These are phyloP conservation scores for Hirudo medicinalis DNA, from an alignment of 1,140 invertebrate species.

Conservation along the genomic window DNA sequence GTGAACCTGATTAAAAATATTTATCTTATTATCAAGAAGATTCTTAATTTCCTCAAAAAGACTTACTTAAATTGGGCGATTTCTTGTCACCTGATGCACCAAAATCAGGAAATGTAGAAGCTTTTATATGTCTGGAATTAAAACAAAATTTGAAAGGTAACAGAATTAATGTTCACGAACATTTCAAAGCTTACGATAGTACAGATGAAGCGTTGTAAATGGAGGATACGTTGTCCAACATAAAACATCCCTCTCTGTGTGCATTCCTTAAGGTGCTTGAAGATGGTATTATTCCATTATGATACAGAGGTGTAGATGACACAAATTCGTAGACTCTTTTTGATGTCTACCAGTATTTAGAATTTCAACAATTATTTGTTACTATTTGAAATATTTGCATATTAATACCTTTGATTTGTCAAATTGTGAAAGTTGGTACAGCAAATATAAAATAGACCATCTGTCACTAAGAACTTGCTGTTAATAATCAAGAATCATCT, in stretches of 20 bases:
- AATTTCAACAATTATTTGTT: neutral
- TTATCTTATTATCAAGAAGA: neutral
- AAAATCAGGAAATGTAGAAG: too few species aligned
- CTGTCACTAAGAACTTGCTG: conserved; percentile 28
- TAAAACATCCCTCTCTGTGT: too few species aligned
- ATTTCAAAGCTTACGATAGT: too few species aligned
- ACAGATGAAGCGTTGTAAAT: too few species aligned
- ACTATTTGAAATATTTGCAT: neutral
- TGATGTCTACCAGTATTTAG: neutral
- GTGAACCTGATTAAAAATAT: neutral
- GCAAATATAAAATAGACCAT: conserved; percentile 31
- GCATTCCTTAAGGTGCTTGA: too few species aligned
- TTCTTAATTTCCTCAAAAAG: neutral
- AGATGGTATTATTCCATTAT: conserved; percentile 1
- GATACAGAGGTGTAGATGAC: conserved; percentile 3
- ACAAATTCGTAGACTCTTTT: neutral
- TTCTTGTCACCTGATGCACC: too few species aligned
- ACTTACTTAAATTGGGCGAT: too few species aligned
- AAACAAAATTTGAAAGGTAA: too few species aligned
- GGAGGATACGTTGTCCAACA: too few species aligned
- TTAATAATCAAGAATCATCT: neutral
- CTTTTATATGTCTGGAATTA: too few species aligned
- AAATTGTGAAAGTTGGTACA: conserved; percentile 27
- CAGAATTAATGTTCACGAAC: too few species aligned
- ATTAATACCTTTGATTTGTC: conserved; percentile 14